These are phyloP conservation scores for Temnothorax ravouxi DNA, from an alignment of 2,888 invertebrate species.

Conservation along the genomic window DNA sequence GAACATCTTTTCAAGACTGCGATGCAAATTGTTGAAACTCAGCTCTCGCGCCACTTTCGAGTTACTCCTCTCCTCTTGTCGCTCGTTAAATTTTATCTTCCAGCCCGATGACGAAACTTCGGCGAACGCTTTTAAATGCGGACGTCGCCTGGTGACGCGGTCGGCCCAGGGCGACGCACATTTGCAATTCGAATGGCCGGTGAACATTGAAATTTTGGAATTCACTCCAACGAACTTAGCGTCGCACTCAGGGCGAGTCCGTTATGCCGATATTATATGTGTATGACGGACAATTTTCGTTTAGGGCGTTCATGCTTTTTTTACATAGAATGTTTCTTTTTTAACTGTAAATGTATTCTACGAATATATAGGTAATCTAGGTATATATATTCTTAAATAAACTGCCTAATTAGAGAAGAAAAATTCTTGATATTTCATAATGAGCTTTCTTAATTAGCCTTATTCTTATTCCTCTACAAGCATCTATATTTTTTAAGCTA, in stretches of 20 bases:
- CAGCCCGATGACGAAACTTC: constrained; percentile 65
- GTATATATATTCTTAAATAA: background rate
- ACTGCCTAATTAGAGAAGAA: background rate
- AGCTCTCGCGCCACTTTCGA: constrained; percentile 17
- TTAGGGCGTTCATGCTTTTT: background rate
- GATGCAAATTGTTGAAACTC: constrained; percentile 47
- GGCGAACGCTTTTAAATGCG: constrained; percentile 75
- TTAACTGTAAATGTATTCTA: background rate
- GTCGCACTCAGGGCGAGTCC: constrained; percentile 57
- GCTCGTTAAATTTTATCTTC: constrained; percentile 55
- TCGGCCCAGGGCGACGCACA: constrained; percentile 59
- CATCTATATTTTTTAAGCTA: background rate
- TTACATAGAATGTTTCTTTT: background rate
- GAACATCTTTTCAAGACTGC: background rate
- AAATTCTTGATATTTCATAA: background rate
- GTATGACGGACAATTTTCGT: constrained; percentile 19
- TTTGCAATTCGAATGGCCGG: constrained; percentile 83
- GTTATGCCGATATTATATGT: constrained; percentile 25
- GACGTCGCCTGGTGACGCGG: constrained; percentile 56
- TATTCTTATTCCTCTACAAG: background rate
- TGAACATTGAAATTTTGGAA: constrained; percentile 80
- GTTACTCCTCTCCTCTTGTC: constrained; percentile 28
- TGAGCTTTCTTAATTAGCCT: background rate
- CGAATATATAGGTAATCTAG: background rate
- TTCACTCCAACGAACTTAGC: constrained; percentile 77